These are phyloP conservation scores for Oreortyx pictus DNA, from an alignment of 2,797 vertebrate genomes.

Conservation along the genomic window DNA sequence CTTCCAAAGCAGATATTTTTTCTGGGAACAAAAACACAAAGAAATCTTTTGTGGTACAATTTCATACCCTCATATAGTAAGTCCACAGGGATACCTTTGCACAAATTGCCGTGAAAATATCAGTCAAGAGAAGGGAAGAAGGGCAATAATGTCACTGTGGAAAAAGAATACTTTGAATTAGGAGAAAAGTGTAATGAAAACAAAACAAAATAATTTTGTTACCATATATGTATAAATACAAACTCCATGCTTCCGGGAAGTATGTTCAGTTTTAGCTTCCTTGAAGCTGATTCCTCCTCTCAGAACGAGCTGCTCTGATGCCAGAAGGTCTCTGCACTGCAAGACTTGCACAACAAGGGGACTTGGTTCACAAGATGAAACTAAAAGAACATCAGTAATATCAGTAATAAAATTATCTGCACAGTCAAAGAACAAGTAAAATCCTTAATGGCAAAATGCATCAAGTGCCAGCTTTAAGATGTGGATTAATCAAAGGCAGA, in stretches of 20 bases:
- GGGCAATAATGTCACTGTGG: neutral
- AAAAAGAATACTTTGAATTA: conserved; percentile 5
- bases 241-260: neutral
- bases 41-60: neutral
- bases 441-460: conserved; percentile 40
- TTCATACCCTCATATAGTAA: neutral
- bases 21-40: neutral
- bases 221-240: neutral
- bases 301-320: neutral
- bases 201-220: neutral
- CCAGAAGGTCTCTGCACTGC: neutral
- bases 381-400: neutral
- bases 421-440: conserved; percentile 28
- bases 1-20: neutral
- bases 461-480: conserved; percentile 37
- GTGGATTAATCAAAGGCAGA: conserved; percentile 46
- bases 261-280: neutral
- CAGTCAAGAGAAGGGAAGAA: neutral
- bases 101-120: conserved; percentile 20
- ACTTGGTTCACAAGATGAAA: neutral
- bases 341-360: too few species aligned
- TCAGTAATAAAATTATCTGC: conserved; percentile 44
- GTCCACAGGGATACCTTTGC: neutral
- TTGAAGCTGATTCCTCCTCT: neutral
- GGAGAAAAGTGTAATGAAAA: neutral